Conservation (phyloP, 2,797 vertebrate species). For the Columba guinea region DNA sequence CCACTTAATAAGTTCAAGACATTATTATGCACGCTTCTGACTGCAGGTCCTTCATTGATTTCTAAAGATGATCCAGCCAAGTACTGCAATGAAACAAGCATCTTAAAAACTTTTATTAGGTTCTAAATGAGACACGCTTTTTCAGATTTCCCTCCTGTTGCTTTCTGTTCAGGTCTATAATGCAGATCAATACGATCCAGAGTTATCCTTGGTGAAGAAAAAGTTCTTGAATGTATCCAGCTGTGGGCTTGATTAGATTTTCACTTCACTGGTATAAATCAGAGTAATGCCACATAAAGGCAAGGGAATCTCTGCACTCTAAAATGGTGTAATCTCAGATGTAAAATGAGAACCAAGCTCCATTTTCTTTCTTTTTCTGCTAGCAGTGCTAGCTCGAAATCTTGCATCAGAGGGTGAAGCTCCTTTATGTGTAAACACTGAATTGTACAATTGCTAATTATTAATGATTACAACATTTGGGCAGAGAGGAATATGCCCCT, state of each 20-base stretch:
- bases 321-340: background rate
- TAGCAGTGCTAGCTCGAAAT: background rate
- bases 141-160: constrained; percentile 9
- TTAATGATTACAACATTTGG: background rate
- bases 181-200: constrained; percentile 23
- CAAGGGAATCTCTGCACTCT: background rate
- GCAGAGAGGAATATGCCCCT: background rate
- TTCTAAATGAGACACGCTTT: constrained; percentile 5
- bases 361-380: background rate
- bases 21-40: background rate
- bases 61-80: background rate
- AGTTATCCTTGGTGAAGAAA: constrained; percentile 18
- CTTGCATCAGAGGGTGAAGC: background rate
- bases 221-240: constrained; percentile 30
- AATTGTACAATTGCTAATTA: background rate
- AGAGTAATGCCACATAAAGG: background rate
- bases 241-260: constrained; percentile 47
- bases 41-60: background rate
- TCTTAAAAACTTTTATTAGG: constrained; percentile 20
- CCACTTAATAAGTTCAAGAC: background rate
- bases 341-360: background rate
- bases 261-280: constrained; percentile 35
- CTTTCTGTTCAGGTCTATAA: constrained; percentile 35
- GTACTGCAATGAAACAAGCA: background rate
- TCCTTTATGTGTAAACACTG: background rate